These are phyloP conservation scores for Drosophila kuntzei DNA, from an alignment of 2,888 invertebrate genomes.

Conservation along the genomic window DNA sequence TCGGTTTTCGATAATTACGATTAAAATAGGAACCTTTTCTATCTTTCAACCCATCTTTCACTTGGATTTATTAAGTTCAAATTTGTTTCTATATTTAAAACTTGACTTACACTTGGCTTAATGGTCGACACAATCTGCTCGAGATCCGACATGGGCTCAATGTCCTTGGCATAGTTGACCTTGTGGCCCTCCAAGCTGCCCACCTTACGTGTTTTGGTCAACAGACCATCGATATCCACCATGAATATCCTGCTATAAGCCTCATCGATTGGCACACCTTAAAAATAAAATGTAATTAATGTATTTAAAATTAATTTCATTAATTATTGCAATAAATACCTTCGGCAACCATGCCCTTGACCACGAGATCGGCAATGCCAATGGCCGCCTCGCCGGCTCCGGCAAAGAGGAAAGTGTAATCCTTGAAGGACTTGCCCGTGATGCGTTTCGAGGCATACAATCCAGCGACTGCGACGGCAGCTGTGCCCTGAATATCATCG, in stretches of 20 bases:
- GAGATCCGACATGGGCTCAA: slow-evolving; percentile 91
- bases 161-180: slow-evolving; percentile 91
- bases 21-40: too few species aligned
- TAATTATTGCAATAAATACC: slow-evolving; percentile 66
- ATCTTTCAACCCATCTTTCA: too few species aligned
- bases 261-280: slow-evolving; percentile 87
- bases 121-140: slow-evolving; percentile 92
- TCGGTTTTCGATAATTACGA: too few species aligned
- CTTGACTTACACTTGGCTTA: slow-evolving; percentile 92
- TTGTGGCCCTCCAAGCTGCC: slow-evolving; percentile 90
- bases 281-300: background rate
- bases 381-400: slow-evolving; percentile 97
- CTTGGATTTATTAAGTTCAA: too few species aligned
- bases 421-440: slow-evolving; percentile 90
- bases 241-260: slow-evolving; percentile 97
- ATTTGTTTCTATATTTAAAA: too few species aligned
- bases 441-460: slow-evolving; percentile 86
- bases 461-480: slow-evolving; percentile 97
- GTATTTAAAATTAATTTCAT: background rate
- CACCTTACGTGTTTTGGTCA: slow-evolving; percentile 89
- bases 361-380: slow-evolving; percentile 96
- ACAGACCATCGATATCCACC: slow-evolving; percentile 96
- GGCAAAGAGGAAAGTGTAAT: slow-evolving; percentile 96
- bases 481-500: slow-evolving; percentile 99
- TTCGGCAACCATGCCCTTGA: slow-evolving; percentile 94